Evolutionary conservation across 1,140 invertebrate genomes (phyloP).

Genomic region (Heliconius hewitsoni): DNA sequence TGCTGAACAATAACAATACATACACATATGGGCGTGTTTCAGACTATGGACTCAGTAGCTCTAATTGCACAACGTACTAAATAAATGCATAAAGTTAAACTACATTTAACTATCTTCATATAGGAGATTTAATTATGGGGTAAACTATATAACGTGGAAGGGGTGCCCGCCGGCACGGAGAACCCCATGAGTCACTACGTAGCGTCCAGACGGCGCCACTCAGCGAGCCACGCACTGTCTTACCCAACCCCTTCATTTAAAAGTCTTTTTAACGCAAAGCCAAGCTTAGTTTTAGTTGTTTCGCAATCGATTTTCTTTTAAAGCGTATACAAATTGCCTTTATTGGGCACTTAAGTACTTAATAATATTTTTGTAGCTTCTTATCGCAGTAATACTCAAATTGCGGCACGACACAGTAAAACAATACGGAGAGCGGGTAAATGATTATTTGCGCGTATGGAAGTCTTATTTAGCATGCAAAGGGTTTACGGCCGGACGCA

Average conservation of each 20-base stretch:
- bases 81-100: neutral
- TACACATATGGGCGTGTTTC: neutral
- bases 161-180: constrained; percentile 58
- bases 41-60: neutral
- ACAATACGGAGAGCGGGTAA: constrained; percentile 43
- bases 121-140: constrained; percentile 65
- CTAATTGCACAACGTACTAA: neutral
- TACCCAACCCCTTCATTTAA: constrained; percentile 49
- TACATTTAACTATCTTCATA: neutral
- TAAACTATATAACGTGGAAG: constrained; percentile 60
- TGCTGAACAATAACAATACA: too few species aligned
- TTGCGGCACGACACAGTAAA: constrained; percentile 1
- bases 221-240: constrained; percentile 58
- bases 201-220: constrained; percentile 71
- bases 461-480: constrained; percentile 57
- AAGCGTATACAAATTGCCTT: constrained; percentile 19
- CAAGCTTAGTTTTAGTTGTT: constrained; percentile 11
- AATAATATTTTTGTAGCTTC: constrained; percentile 15
- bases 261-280: constrained; percentile 21
- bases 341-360: neutral
- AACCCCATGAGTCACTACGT: constrained; percentile 68
- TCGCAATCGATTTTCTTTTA: constrained; percentile 25
- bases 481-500: constrained; percentile 50
- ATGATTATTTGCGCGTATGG: constrained; percentile 49
- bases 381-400: neutral